Conservation (phyloP, 2,113 vertebrate genomes). For the Albula goreensis region DNA sequence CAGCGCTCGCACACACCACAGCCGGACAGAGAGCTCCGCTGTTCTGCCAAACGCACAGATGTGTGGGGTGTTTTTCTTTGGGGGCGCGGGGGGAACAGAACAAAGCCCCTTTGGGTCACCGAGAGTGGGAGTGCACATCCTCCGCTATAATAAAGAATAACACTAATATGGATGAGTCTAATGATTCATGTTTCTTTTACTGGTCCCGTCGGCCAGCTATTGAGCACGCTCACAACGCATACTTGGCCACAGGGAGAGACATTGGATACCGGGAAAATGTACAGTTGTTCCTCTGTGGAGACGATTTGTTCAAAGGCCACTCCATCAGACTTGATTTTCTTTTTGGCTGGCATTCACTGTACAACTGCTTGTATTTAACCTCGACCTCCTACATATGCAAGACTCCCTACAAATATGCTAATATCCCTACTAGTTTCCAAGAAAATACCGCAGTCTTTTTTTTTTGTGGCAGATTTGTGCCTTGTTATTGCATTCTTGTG, state of each 20-base stretch:
- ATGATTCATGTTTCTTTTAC: conserved; percentile 42
- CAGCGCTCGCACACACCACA: conserved; percentile 34
- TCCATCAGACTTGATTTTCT: neutral
- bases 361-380: conserved; percentile 3
- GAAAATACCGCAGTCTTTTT: neutral
- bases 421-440: neutral
- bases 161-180: conserved; percentile 43
- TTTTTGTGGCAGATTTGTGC: neutral
- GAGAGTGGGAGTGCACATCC: conserved; percentile 30
- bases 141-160: conserved; percentile 45
- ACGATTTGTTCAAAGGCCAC: conserved; percentile 31
- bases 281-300: conserved; percentile 30
- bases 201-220: conserved; percentile 27
- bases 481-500: neutral
- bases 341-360: neutral
- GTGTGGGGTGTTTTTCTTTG: conserved; percentile 53
- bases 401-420: neutral
- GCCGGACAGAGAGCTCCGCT: conserved; percentile 42
- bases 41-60: conserved; percentile 64
- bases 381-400: neutral
- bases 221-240: conserved; percentile 41
- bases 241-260: conserved; percentile 24
- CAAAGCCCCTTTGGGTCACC: conserved; percentile 4
- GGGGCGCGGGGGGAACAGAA: conserved; percentile 1
- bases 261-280: conserved; percentile 29